A percentile compares a stretch with the other conserved stretches of the same genome.
phyloP scores from a whole-genome alignment of 2,113 vertebrate species.

The Pollachius pollachius region DNA sequence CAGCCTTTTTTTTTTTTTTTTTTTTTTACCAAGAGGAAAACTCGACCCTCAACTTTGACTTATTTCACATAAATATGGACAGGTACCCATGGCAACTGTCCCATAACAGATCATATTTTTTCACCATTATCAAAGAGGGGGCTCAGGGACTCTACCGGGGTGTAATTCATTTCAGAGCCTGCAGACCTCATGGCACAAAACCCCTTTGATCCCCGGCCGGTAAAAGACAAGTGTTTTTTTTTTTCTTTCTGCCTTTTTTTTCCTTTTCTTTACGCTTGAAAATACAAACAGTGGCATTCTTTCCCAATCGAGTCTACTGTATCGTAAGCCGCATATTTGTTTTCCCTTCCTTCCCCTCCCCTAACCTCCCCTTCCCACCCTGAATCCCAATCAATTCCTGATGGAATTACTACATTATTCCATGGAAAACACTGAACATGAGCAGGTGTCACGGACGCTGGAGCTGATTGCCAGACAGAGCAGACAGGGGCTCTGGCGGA shows the following conservation, averaged over 20 bases:
- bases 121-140: conserved; percentile 42
- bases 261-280: conserved; percentile 45
- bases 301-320: conserved; percentile 65
- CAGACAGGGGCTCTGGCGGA: conserved; percentile 57
- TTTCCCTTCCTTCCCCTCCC: conserved; percentile 32
- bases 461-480: conserved; percentile 67
- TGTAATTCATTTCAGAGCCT: conserved; percentile 41
- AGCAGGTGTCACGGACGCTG: conserved; percentile 68
- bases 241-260: too few relatives aligned
- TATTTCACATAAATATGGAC: conserved; percentile 54
- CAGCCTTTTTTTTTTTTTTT: conserved; percentile 21
- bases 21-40: conserved; percentile 34
- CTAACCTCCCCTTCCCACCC: conserved; percentile 18
- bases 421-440: conserved; percentile 68
- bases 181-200: conserved; percentile 53
- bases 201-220: conserved; percentile 47
- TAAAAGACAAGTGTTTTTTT: conserved; percentile 31
- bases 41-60: conserved; percentile 46
- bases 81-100: conserved; percentile 41
- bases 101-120: conserved; percentile 48
- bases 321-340: conserved; percentile 61
- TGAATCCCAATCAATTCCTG: conserved; percentile 71
- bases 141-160: neutral
- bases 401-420: conserved; percentile 73
- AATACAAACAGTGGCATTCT: conserved; percentile 70